Conservation (phyloP, 1,140 invertebrate genomes). For the Batillaria attramentaria region DNA sequence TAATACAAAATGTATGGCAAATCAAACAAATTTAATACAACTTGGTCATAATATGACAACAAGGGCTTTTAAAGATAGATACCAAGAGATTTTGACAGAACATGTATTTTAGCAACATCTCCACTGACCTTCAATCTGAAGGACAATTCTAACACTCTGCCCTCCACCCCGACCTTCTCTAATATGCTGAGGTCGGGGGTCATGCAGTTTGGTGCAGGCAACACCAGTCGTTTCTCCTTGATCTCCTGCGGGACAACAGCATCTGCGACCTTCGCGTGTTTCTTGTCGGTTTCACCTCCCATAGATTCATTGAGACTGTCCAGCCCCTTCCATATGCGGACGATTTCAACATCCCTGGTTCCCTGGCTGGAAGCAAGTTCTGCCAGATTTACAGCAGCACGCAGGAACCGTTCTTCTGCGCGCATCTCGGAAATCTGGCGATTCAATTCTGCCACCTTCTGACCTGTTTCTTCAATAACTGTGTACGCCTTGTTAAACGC, state of each 20-base stretch:
- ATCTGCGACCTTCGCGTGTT: not conserved
- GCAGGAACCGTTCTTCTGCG: slow-evolving; percentile 12
- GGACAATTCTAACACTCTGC: not conserved
- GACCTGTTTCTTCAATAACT: slow-evolving; percentile 14
- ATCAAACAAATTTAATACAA: no score
- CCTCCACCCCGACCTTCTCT: slow-evolving; percentile 18
- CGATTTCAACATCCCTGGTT: not conserved
- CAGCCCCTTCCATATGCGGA: slow-evolving; percentile 13
- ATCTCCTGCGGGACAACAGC: slow-evolving; percentile 6
- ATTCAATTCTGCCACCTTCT: slow-evolving; percentile 17
- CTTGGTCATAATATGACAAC: no score
- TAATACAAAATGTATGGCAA: no score
- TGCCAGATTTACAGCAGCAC: not conserved
- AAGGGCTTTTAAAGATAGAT: no score
- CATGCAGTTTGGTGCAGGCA: slow-evolving; percentile 28
- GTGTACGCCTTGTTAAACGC: slow-evolving; percentile 9
- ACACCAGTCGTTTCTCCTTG: slow-evolving; percentile 21
- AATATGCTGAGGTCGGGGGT: slow-evolving; percentile 23
- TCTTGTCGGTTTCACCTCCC: not conserved
- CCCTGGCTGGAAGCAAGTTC: not conserved
- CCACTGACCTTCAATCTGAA: not conserved
- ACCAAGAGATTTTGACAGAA: no score
- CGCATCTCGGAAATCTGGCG: slow-evolving; percentile 20
- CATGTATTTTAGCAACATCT: no score
- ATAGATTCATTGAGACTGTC: not conserved